Percentiles rank a stretch among this genome's conserved stretches.
Evolutionary conservation across 2,797 vertebrate genomes (phyloP).

Genomic region (Mustela erminea): DNA sequence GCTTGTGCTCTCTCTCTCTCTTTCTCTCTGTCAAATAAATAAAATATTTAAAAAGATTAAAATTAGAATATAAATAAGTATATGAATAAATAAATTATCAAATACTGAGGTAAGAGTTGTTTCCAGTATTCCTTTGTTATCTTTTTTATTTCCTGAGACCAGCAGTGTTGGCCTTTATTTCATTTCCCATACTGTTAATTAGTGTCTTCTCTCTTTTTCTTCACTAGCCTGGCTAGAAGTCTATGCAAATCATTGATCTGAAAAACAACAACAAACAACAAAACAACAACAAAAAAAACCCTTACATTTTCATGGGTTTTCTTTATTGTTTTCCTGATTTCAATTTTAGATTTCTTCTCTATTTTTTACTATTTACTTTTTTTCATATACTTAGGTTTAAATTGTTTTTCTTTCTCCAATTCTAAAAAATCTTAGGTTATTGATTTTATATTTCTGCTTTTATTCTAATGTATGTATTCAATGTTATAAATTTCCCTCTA

Average conservation of each 20-base stretch:
- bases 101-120: background rate
- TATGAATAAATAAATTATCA: too few relatives aligned
- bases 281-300: too few relatives aligned
- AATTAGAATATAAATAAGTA: too few relatives aligned
- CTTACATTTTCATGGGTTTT: background rate
- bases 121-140: background rate
- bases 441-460: background rate
- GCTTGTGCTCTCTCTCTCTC: too few relatives aligned
- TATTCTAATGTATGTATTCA: background rate
- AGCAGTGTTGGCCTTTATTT: background rate
- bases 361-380: background rate
- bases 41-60: too few relatives aligned
- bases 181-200: background rate
- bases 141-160: background rate
- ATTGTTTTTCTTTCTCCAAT: background rate
- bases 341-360: background rate
- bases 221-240: background rate
- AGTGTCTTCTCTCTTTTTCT: background rate
- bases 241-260: background rate
- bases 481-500: background rate
- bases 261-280: background rate
- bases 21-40: too few relatives aligned
- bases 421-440: background rate
- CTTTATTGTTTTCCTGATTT: background rate
- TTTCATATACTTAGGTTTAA: background rate